phyloP scores from a whole-genome alignment of 2,797 vertebrate species.

The Sebastes minor region DNA sequence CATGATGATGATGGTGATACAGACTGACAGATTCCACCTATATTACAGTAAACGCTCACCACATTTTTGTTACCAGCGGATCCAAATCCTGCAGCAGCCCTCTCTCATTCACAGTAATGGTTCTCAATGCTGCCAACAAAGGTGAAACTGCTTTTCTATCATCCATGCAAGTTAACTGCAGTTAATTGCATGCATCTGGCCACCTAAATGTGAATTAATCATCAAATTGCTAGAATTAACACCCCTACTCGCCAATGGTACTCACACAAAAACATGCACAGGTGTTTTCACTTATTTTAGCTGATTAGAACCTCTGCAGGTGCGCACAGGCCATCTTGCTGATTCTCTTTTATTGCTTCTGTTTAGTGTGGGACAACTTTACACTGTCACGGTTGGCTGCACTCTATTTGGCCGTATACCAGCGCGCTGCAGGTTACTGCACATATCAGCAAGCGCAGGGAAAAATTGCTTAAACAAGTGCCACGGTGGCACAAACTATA shows the following conservation, averaged over 20 bases:
- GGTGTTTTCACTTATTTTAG: neutral
- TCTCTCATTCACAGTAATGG: neutral
- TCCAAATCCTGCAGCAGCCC: neutral
- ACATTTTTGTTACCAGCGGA: neutral
- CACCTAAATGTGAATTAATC: neutral
- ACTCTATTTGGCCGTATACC: neutral
- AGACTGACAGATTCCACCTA: neutral
- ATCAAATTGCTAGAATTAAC: neutral
- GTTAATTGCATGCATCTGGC: neutral
- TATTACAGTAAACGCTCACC: neutral
- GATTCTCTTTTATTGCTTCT: neutral
- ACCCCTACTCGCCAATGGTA: no score
- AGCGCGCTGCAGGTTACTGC: neutral
- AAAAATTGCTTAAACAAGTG: neutral
- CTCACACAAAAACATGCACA: neutral
- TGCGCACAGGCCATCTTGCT: neutral
- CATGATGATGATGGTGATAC: neutral
- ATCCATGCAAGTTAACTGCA: neutral
- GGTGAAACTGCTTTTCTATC: neutral
- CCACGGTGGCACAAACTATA: neutral
- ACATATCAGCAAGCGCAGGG: neutral
- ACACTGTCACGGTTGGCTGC: neutral
- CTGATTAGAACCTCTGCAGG: neutral
- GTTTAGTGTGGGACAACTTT: neutral
- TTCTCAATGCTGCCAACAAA: neutral